phyloP scores from a whole-genome alignment of 2,888 invertebrate species.

The Allolobophora icterica region DNA sequence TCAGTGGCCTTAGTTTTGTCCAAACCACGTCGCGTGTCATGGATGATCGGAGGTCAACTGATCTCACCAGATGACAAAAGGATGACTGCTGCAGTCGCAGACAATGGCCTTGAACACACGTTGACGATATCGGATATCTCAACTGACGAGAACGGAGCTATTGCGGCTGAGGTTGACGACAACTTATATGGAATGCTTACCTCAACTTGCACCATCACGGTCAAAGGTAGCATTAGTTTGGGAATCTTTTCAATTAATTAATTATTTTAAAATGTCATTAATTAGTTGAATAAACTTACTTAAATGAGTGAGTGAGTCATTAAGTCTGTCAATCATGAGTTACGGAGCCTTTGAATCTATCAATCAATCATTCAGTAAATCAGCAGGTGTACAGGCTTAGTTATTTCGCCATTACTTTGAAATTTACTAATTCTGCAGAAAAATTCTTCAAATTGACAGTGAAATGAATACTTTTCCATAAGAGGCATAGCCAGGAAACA shows the following conservation, averaged over 20 bases:
- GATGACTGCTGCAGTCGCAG: background rate
- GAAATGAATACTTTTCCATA: no score
- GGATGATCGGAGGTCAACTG: slow-evolving; percentile 67
- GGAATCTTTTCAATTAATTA: background rate
- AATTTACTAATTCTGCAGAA: no score
- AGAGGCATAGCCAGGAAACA: no score
- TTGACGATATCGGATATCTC: slow-evolving; percentile 54
- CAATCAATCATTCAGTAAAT: no score
- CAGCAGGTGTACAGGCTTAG: no score
- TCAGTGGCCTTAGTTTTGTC: slow-evolving; percentile 76
- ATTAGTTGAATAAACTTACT: background rate
- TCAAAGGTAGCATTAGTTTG: slow-evolving; percentile 5
- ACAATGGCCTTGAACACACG: slow-evolving; percentile 67
- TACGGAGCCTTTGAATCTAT: no score
- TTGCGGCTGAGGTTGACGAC: slow-evolving; percentile 49
- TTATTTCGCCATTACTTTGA: no score
- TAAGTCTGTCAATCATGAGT: no score
- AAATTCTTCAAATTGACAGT: no score
- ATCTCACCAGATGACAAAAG: slow-evolving; percentile 34
- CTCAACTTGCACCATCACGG: slow-evolving; percentile 18
- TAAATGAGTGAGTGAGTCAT: background rate
- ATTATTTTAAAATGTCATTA: background rate
- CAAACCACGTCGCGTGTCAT: slow-evolving; percentile 79
- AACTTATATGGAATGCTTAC: background rate
- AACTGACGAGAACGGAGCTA: slow-evolving; percentile 57